Conservation (phyloP, 2,888 invertebrate genomes). For the Urechis unicinctus region DNA sequence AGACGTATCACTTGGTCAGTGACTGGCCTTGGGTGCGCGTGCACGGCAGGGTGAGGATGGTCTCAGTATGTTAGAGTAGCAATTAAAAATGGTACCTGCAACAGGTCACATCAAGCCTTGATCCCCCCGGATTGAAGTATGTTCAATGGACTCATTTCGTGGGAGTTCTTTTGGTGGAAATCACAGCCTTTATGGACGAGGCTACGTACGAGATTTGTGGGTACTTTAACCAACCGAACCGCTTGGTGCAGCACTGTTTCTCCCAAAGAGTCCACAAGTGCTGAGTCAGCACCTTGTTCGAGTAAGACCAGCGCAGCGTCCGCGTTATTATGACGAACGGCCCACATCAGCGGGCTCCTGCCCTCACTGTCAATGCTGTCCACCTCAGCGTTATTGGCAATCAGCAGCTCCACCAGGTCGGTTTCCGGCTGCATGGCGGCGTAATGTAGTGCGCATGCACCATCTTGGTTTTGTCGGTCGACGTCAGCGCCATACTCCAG, state of each 20-base stretch:
- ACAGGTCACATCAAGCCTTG: too few relatives aligned
- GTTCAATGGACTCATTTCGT: background rate
- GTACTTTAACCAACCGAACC: background rate
- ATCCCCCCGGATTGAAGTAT: too few relatives aligned
- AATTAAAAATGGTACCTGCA: too few relatives aligned
- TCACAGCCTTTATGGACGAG: background rate
- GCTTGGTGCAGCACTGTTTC: slow-evolving; percentile 11
- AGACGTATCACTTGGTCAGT: too few relatives aligned
- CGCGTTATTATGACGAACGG: background rate
- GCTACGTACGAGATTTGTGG: background rate
- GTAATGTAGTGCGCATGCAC: slow-evolving; percentile 3
- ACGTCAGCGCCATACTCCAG: slow-evolving; percentile 5
- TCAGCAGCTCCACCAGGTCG: slow-evolving; percentile 15
- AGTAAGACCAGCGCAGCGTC: slow-evolving; percentile 7
- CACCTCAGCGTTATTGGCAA: slow-evolving; percentile 13
- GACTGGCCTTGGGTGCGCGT: too few relatives aligned
- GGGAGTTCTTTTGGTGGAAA: background rate
- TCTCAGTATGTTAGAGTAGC: too few relatives aligned
- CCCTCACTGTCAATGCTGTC: slow-evolving; percentile 6
- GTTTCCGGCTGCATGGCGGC: slow-evolving; percentile 8
- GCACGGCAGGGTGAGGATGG: too few relatives aligned
- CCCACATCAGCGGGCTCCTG: background rate
- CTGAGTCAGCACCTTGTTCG: slow-evolving; percentile 10
- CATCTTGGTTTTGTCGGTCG: background rate
- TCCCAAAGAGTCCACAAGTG: slow-evolving; percentile 5